These are phyloP conservation scores for Muscidifurax raptorellus DNA, from an alignment of 1,140 invertebrate species.

Conservation along the genomic window DNA sequence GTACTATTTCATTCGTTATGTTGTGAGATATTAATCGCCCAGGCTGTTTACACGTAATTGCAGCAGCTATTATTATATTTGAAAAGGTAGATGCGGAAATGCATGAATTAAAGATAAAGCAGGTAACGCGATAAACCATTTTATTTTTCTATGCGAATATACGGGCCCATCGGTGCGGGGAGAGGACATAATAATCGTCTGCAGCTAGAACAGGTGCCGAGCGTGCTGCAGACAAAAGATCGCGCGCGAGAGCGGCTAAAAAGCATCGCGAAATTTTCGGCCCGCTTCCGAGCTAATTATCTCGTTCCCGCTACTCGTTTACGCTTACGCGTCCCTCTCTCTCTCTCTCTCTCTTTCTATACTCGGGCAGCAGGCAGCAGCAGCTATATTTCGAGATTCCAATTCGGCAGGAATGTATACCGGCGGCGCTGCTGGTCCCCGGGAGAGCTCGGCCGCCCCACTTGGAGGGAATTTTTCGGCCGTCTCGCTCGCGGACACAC, in stretches of 20 bases:
- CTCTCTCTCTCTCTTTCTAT: conserved; percentile 11
- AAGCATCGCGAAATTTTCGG: neutral
- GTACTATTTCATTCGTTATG: too few relatives aligned
- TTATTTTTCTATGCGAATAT: too few relatives aligned
- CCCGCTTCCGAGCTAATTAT: conserved; percentile 34
- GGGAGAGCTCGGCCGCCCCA: conserved; percentile 51
- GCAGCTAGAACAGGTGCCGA: too few relatives aligned
- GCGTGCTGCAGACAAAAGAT: neutral
- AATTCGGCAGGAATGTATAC: conserved; percentile 52
- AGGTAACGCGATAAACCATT: too few relatives aligned
- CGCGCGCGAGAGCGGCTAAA: neutral
- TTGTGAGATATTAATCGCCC: too few relatives aligned
- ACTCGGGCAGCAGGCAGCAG: neutral
- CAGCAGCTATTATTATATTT: too few relatives aligned
- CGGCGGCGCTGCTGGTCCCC: conserved; percentile 54
- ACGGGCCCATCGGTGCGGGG: too few relatives aligned
- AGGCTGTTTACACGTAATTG: too few relatives aligned
- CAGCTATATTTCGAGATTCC: conserved; percentile 51
- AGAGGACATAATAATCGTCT: too few relatives aligned
- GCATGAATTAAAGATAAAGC: too few relatives aligned
- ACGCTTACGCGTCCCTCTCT: conserved; percentile 3
- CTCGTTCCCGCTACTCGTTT: conserved; percentile 51
- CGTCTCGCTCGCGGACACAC: conserved; percentile 44
- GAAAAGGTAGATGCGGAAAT: too few relatives aligned
- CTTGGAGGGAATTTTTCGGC: conserved; percentile 57